phyloP scores from a whole-genome alignment of 2,888 invertebrate species.

The Cataglyphis cursor region DNA sequence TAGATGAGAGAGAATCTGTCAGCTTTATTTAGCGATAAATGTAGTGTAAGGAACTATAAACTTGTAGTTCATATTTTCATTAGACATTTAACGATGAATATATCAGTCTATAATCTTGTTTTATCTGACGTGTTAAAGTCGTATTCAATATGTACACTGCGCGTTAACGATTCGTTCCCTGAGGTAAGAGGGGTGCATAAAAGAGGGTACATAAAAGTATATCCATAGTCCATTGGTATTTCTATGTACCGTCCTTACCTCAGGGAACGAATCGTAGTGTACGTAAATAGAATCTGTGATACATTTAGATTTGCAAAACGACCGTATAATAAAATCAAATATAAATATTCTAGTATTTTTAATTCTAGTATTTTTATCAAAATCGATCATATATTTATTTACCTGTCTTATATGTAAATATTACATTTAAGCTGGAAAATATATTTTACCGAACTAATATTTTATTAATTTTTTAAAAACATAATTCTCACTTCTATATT shows the following conservation, averaged over 20 bases:
- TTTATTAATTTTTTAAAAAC: constrained; percentile 11
- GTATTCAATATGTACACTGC: not conserved
- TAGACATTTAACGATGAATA: not conserved
- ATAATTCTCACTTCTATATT: not conserved
- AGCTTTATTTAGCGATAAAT: constrained; percentile 20
- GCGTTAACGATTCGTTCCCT: too few relatives aligned
- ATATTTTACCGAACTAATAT: not conserved
- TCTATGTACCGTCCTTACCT: too few relatives aligned
- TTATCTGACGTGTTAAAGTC: not conserved
- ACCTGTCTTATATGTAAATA: not conserved
- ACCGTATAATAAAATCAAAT: not conserved
- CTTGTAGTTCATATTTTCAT: not conserved
- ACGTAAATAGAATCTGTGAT: not conserved
- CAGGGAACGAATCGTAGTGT: too few relatives aligned
- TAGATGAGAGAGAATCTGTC: constrained; percentile 4
- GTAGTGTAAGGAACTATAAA: not conserved
- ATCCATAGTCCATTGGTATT: too few relatives aligned
- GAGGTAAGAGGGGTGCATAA: too few relatives aligned
- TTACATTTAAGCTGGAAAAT: not conserved
- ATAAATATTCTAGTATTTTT: not conserved
- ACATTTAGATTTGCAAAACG: not conserved
- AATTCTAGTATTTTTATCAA: not conserved
- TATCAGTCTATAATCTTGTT: not conserved
- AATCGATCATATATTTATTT: not conserved
- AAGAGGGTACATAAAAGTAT: too few relatives aligned